A percentile compares a stretch with the other conserved stretches of the same genome.
These are phyloP conservation scores for Hoplodrina blanda DNA, from an alignment of 2,888 invertebrate genomes.

Conservation along the genomic window DNA sequence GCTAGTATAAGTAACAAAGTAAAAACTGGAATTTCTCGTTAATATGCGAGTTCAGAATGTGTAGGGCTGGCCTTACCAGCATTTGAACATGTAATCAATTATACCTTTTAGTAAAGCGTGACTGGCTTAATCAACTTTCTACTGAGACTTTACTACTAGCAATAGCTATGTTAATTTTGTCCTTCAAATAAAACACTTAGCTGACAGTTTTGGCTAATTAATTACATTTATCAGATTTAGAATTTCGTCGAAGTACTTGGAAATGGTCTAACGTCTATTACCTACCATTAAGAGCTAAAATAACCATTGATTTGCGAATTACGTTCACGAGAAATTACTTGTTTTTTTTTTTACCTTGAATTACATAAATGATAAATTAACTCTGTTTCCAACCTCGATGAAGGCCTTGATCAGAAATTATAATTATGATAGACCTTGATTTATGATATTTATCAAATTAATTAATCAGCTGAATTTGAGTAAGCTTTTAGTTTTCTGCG, in stretches of 20 bases:
- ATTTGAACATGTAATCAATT: background rate
- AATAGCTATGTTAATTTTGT: constrained; percentile 57
- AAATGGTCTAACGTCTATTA: constrained; percentile 20
- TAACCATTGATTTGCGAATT: constrained; percentile 35
- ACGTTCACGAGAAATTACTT: constrained; percentile 5
- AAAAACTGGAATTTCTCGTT: background rate
- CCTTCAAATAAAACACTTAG: constrained; percentile 55
- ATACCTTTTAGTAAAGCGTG: constrained; percentile 24
- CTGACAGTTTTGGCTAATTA: constrained; percentile 46
- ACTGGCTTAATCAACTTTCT: constrained; percentile 14
- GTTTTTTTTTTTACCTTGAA: constrained; percentile 1
- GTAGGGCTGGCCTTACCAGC: background rate
- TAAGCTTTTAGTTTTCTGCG: background rate
- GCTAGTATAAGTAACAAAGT: background rate
- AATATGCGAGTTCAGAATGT: background rate
- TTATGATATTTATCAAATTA: constrained; percentile 10
- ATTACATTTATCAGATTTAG: constrained; percentile 61
- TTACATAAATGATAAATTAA: constrained; percentile 3
- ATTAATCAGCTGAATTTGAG: background rate
- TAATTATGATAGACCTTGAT: background rate
- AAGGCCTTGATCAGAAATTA: constrained; percentile 1
- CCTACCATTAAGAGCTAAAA: constrained; percentile 12
- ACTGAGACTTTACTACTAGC: constrained; percentile 16
- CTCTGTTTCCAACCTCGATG: background rate
- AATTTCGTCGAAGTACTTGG: constrained; percentile 45